Evolutionary conservation across 2,113 vertebrate genomes (phyloP).

Genomic region (Dolichotis patagonum): DNA sequence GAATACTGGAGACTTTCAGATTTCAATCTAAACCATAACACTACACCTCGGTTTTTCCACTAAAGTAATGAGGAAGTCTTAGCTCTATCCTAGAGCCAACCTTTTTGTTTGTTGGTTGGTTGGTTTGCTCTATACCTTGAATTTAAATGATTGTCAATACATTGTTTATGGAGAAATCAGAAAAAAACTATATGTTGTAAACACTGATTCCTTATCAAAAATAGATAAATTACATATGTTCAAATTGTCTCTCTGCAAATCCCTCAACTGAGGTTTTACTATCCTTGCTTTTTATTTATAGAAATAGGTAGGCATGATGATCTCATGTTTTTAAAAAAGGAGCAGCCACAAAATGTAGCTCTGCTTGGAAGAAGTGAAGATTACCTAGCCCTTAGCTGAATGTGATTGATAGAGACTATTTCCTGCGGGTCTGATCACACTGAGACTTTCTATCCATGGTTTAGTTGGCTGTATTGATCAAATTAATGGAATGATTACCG

Average conservation of each 20-base stretch:
- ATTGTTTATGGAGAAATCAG: not conserved
- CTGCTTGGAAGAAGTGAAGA: not conserved
- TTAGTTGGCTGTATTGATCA: not conserved
- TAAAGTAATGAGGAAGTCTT: not conserved
- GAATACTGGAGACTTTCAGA: not conserved
- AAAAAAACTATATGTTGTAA: not conserved
- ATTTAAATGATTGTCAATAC: not conserved
- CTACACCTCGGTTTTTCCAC: not conserved
- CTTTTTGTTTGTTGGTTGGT: not conserved
- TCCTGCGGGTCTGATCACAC: not conserved
- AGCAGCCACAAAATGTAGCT: not conserved
- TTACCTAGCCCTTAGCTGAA: not conserved
- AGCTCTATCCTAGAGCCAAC: not conserved
- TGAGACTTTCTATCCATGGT: not conserved
- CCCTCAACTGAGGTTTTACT: not conserved
- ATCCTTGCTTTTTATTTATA: not conserved
- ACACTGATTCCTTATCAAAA: not conserved
- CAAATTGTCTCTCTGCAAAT: not conserved
- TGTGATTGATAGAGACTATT: not conserved
- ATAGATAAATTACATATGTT: not conserved
- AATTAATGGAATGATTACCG: not conserved
- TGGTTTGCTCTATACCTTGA: not conserved
- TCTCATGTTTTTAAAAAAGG: not conserved
- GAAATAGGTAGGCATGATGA: not conserved
- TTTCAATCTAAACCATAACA: not conserved